Evolutionary conservation across 2,113 vertebrate genomes (phyloP).

Genomic region (Microtus oregoni): DNA sequence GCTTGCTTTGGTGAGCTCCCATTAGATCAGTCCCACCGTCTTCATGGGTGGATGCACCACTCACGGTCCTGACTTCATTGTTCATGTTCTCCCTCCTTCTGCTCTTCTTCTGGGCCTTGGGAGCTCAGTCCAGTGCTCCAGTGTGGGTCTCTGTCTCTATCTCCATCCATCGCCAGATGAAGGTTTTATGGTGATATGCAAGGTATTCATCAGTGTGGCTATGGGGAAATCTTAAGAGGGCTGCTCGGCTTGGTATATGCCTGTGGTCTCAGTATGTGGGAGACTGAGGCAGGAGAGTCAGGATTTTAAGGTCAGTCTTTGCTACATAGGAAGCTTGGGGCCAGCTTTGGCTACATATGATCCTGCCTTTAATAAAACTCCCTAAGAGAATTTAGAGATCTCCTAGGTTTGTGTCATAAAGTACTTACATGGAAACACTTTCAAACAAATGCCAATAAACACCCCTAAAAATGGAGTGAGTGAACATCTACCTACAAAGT

Average conservation of each 20-base stretch:
- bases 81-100: too few species aligned
- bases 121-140: too few species aligned
- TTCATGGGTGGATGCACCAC: too few species aligned
- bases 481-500: background rate
- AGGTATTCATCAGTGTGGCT: too few species aligned
- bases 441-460: background rate
- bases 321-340: background rate
- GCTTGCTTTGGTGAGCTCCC: too few species aligned
- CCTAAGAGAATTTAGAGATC: background rate
- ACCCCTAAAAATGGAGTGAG: background rate
- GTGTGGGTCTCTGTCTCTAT: too few species aligned
- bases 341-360: background rate
- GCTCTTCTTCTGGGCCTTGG: too few species aligned
- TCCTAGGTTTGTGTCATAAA: conserved; percentile 6
- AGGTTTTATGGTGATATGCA: too few species aligned
- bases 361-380: background rate
- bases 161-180: too few species aligned
- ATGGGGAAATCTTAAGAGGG: background rate
- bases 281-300: background rate
- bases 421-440: background rate
- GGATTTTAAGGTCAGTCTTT: background rate
- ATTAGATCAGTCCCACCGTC: too few species aligned
- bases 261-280: background rate
- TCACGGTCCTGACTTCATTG: too few species aligned
- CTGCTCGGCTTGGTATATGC: background rate